A percentile compares a stretch with the other conserved stretches of the same genome.
Evolutionary conservation across 2,888 invertebrate genomes (phyloP).

Genomic region (Orgyia antiqua): DNA sequence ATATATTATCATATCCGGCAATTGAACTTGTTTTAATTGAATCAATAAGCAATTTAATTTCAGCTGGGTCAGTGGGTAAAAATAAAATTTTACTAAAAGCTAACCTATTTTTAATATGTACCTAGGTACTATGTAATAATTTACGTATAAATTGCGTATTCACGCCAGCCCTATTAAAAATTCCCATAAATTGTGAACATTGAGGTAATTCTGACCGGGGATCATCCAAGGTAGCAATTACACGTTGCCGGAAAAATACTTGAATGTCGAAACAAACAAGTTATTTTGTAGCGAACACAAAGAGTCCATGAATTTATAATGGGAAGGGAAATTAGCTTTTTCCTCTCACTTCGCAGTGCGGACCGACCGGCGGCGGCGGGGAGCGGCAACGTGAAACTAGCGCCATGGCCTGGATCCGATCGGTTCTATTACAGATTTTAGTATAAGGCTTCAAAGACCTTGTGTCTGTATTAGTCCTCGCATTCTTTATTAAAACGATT

Average conservation of each 20-base stretch:
- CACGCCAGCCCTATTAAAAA: slow-evolving; percentile 14
- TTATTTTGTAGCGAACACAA: slow-evolving; percentile 60
- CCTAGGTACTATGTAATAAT: too few relatives aligned
- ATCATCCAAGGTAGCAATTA: slow-evolving; percentile 47
- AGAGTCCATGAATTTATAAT: slow-evolving; percentile 73
- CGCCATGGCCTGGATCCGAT: slow-evolving; percentile 2
- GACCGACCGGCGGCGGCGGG: slow-evolving; percentile 5
- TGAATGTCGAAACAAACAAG: slow-evolving; percentile 62
- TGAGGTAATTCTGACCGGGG: slow-evolving; percentile 20
- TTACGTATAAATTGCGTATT: background rate
- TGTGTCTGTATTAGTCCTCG: too few relatives aligned
- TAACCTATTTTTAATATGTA: too few relatives aligned
- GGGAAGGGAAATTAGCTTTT: slow-evolving; percentile 66
- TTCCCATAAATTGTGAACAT: slow-evolving; percentile 23
- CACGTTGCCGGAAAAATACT: slow-evolving; percentile 40
- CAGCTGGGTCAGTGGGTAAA: too few relatives aligned
- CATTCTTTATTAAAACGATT: too few relatives aligned
- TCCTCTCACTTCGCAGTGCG: slow-evolving; percentile 36
- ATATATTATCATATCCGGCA: too few relatives aligned
- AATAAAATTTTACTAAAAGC: too few relatives aligned
- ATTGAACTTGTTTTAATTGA: too few relatives aligned
- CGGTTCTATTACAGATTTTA: background rate
- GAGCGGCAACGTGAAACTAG: slow-evolving; percentile 4
- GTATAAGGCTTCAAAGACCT: too few relatives aligned
- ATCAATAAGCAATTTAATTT: too few relatives aligned